Conservation (phyloP, 2,888 invertebrate species). For the Acanthosepion lycidas region DNA sequence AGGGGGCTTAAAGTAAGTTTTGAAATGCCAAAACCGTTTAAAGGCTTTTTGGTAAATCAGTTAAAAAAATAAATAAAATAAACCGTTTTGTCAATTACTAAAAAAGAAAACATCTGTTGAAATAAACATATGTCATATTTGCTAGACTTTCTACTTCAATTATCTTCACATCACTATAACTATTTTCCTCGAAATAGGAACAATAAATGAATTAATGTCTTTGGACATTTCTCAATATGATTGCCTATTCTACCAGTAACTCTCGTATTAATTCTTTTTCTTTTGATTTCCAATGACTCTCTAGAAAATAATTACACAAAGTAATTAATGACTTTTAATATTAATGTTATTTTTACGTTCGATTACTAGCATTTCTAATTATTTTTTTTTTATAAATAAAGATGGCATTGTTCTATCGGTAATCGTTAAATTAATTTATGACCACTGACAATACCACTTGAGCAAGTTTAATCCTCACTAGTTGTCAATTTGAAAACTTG, state of each 20-base stretch:
- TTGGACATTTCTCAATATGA: not conserved
- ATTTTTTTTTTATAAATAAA: no score
- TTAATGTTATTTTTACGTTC: no score
- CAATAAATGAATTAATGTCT: not conserved
- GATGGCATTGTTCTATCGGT: no score
- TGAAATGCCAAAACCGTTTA: not conserved
- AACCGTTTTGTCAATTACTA: not conserved
- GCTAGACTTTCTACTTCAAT: not conserved
- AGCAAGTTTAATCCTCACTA: no score
- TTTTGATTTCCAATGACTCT: no score
- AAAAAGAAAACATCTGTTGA: not conserved
- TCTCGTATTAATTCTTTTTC: not conserved
- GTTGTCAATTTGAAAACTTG: no score
- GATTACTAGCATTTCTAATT: no score
- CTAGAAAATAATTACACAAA: no score
- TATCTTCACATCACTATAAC: not conserved
- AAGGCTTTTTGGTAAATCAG: not conserved
- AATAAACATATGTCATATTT: not conserved
- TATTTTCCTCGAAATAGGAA: not conserved
- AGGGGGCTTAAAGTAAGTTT: not conserved
- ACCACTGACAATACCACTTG: no score
- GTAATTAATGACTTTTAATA: no score
- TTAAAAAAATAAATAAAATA: not conserved
- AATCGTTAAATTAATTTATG: no score
- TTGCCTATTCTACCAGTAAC: not conserved